Evolutionary conservation across 1,140 invertebrate species (phyloP).

Genomic region (Marisa cornuarietis): DNA sequence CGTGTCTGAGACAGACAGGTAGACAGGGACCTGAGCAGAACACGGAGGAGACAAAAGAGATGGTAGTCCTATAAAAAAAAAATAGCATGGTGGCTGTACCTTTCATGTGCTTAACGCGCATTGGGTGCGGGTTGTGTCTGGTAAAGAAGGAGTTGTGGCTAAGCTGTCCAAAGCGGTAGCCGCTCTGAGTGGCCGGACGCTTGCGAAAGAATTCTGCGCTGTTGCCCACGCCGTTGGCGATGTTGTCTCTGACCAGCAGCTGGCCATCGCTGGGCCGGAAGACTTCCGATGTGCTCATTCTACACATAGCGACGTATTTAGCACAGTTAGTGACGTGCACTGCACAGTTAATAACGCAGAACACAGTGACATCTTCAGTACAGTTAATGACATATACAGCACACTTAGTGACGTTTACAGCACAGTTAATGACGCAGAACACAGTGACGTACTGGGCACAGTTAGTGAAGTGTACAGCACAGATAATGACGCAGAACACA

Average conservation of each 20-base stretch:
- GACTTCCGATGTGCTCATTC: constrained; percentile 51
- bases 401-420: no score
- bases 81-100: constrained; percentile 38
- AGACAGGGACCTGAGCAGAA: not conserved
- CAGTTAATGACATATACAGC: no score
- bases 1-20: not conserved
- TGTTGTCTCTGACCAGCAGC: constrained; percentile 28
- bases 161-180: constrained; percentile 62
- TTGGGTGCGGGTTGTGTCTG: constrained; percentile 63
- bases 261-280: constrained; percentile 51
- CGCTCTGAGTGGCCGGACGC: constrained; percentile 54
- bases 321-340: no score
- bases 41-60: not conserved
- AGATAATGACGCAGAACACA: no score
- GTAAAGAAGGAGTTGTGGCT: constrained; percentile 65
- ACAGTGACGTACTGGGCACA: no score
- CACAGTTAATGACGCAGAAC: no score
- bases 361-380: no score
- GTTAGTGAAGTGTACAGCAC: no score
- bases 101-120: constrained; percentile 63
- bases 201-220: constrained; percentile 37
- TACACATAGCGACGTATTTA: constrained; percentile 14
- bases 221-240: constrained; percentile 35
- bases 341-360: no score
- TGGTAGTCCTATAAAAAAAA: not conserved